Base-by-base conservation (phyloP, 2,888 invertebrate species). In the Operophtera brumata region DNA sequence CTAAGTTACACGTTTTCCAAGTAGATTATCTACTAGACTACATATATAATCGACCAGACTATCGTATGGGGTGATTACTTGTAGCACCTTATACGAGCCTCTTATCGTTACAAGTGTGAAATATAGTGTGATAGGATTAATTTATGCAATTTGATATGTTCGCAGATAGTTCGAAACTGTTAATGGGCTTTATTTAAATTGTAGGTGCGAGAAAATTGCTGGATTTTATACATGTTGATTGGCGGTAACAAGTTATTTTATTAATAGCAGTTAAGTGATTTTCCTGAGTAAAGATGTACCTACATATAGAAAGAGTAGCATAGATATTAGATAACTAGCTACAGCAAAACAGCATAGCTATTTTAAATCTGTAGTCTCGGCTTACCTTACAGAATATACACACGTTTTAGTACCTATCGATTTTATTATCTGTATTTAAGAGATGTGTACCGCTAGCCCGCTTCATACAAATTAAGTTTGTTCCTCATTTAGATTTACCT, bases 71-170 rank as follows among this genome's bases (percentile, higher is more conserved):
- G 59, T 54, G 62, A 62, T 64, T 59, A 66, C 43, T 58, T 54
- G 45, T 37, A 57, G 48, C 59, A 50, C 61, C 58, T 58, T 55
- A 52, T 54, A 55, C 56, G 32, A 37, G 49, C 44, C 42, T 52
- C 53, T 54, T 57, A 57, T 55, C 54, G 50, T 60, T 53, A 59
- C 63, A 58, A 58, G 63, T 60, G 57, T 60, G 57, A 65, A 59
- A 60, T 63, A 58, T 54, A 52, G 59, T 55, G 54, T 55, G 55
- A 63, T 60, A 52, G 51, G 51, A 61, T 46, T 57, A 60, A 63
- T 65, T 61, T 65, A 65, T 61, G 51, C 59, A 55, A 60, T 55
- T 54, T 55, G 49, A 59, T 60, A 54, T 54, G 53, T 54, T 53
- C 47, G 50, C 25, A 42, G 51, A 48, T 52, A 47, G 20, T 25